These are phyloP conservation scores for Linurgus olivaceus DNA, from an alignment of 2,797 vertebrate genomes.

Conservation along the genomic window DNA sequence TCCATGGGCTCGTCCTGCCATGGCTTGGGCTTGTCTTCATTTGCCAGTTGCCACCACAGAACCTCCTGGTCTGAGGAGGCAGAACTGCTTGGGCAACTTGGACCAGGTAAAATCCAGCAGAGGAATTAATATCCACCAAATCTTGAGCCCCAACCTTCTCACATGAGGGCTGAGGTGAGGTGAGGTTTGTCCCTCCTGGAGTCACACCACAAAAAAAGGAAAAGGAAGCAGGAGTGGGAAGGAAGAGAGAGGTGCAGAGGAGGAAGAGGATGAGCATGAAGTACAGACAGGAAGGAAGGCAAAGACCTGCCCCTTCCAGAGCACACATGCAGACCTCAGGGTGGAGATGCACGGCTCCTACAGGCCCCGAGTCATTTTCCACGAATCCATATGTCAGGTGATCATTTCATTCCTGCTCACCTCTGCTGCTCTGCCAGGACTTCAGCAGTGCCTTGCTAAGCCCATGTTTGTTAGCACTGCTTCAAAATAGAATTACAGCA, in stretches of 20 bases:
- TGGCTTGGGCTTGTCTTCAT: not conserved
- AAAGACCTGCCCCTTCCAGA: not conserved
- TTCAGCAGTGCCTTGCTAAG: not conserved
- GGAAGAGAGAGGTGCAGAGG: not conserved
- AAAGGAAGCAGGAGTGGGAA: rapidly evolving
- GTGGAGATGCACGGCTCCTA: not conserved
- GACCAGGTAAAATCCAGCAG: not conserved
- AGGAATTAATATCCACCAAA: not conserved
- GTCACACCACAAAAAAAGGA: not conserved
- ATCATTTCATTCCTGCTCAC: not conserved
- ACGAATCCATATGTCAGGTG: not conserved
- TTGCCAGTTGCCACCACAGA: not conserved
- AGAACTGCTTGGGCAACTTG: not conserved
- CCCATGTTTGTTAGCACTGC: rapidly evolving
- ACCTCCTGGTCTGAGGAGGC: not conserved
- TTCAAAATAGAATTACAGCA: not conserved
- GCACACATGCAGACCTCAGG: not conserved
- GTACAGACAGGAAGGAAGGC: not conserved
- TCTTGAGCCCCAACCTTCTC: not conserved
- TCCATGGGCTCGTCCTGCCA: not conserved
- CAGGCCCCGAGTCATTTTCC: not conserved
- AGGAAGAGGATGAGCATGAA: not conserved
- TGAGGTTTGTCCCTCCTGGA: not conserved
- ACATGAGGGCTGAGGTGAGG: not conserved
- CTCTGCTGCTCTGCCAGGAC: not conserved